Base-by-base conservation (phyloP, 2,888 invertebrate species). In the Ashinkailepas kermadecensis region DNA sequence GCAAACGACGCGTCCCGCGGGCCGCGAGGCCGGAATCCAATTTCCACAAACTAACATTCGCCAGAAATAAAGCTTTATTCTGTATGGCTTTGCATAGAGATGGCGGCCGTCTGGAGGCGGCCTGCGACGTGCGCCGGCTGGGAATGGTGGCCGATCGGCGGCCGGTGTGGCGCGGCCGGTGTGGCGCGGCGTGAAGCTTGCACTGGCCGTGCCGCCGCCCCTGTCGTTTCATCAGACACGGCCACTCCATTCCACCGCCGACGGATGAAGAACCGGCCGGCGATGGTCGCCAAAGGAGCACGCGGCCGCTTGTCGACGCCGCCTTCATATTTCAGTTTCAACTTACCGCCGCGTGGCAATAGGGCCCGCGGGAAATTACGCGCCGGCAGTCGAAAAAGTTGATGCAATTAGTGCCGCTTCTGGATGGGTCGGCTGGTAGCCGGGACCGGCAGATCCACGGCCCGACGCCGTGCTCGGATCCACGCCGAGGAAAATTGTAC, bases 61-160 rank as follows among this genome's bases (percentile, higher is more conserved):
- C 74, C 74, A 74, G 74, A 74, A 74, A 74, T 74, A 74, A 74
- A 74, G 74, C 74, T 74, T 74, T 74, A 74, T 74, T 74, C 74
- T 39, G 54, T 39, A 12, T 10, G 74, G 74, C 74, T 74, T 74
- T 74, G 74, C 74, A 74, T 74, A 74, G 74, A 74, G 74, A 74
- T 54, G 23, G 74, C 13, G 65, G 54, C 74, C 8, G 39, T 18
- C 18, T 6, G 12, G 74, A 15, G 74, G 39, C 74, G 8, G 54
- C 10, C 59, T 1, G 39, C 74, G 74, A 74, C 74, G 74, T 74
- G 74, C 74, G 18, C 15, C 25, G 74, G 39, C 54, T 74, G 39
- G 18, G 7, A 74, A 74, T 54, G 74, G 18, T 54, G 39, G 54
- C 74, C 74, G 59, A 59, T 59, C 15, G 54, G 39, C 39, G 39